phyloP scores from a whole-genome alignment of 2,888 invertebrate species.

The Atethmia centrago region DNA sequence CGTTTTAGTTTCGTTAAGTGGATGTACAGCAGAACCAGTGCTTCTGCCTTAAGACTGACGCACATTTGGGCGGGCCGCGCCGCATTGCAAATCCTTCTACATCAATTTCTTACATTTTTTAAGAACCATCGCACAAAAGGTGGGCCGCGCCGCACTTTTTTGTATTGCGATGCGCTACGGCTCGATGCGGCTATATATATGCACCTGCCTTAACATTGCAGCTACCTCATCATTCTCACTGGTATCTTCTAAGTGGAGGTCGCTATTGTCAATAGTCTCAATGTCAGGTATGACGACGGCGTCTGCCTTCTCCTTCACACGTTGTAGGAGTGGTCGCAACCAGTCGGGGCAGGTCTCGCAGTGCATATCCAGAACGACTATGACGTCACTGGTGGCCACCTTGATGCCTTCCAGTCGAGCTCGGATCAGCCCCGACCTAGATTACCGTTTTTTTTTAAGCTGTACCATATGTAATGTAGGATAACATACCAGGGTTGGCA shows the following conservation, averaged over 20 bases:
- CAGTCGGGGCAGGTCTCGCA: constrained; percentile 95
- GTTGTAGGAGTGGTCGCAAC: constrained; percentile 96
- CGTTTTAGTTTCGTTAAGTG: neutral
- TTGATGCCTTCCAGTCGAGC: constrained; percentile 97
- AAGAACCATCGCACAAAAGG: neutral
- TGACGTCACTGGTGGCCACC: constrained; percentile 93
- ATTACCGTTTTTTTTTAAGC: neutral
- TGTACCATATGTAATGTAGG: no score
- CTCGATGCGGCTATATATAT: neutral
- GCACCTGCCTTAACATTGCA: neutral
- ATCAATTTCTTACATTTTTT: neutral
- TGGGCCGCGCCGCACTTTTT: neutral
- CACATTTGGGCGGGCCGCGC: neutral
- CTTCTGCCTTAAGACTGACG: neutral
- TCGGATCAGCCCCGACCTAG: constrained; percentile 94
- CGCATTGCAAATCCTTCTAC: neutral
- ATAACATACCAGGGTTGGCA: no score
- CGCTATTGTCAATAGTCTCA: constrained; percentile 93
- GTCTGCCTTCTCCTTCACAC: constrained; percentile 91
- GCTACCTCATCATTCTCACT: constrained; percentile 26
- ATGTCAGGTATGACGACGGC: constrained; percentile 97
- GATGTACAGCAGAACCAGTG: neutral
- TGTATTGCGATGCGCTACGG: neutral
- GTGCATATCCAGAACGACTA: constrained; percentile 97
- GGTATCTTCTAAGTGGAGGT: constrained; percentile 65